These are phyloP conservation scores for Numenius arquata DNA, from an alignment of 2,113 vertebrate species.

Conservation along the genomic window DNA sequence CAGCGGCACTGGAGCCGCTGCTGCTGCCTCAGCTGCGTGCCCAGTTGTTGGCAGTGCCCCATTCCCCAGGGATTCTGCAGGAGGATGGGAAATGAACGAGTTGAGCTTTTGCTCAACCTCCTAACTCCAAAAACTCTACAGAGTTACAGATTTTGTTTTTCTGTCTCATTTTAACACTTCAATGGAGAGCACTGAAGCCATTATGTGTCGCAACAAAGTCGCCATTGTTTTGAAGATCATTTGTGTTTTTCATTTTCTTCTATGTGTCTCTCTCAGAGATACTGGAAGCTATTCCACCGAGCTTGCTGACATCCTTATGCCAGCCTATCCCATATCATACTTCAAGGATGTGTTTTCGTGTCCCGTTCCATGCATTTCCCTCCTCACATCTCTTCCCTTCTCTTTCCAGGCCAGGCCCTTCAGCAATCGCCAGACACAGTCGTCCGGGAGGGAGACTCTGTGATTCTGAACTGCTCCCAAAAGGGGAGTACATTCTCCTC, in stretches of 20 bases:
- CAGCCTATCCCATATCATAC: background rate
- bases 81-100: background rate
- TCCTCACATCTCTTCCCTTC: background rate
- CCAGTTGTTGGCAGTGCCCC: too few species aligned
- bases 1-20: background rate
- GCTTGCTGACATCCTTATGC: background rate
- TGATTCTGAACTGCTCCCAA: background rate
- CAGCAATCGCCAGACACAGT: background rate
- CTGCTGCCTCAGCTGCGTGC: background rate
- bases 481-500: fast-evolving
- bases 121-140: too few species aligned
- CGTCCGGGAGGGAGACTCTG: background rate
- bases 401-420: background rate
- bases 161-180: background rate
- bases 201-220: background rate
- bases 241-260: background rate
- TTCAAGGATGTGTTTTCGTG: background rate
- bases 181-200: background rate
- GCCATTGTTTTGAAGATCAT: background rate
- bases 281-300: background rate
- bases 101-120: background rate
- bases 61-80: background rate
- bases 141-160: fast-evolving
- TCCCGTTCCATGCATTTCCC: fast-evolving
- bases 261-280: background rate